A percentile compares a stretch with the other conserved stretches of the same genome.
phyloP scores from a whole-genome alignment of 1,140 invertebrate genomes.

The Pseudomyrmex dendroicus region DNA sequence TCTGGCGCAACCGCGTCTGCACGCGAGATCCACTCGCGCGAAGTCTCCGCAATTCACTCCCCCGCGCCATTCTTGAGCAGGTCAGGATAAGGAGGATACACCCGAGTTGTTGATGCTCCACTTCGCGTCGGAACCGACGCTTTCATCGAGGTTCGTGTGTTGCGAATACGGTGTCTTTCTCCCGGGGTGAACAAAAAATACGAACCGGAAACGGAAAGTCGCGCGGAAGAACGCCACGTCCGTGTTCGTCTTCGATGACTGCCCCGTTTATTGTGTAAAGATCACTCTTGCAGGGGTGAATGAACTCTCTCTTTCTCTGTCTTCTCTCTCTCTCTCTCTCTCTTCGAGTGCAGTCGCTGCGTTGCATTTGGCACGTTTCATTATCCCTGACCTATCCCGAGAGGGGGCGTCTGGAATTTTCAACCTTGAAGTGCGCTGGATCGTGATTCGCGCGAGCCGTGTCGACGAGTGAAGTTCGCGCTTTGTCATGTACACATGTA shows the following conservation, averaged over 20 bases:
- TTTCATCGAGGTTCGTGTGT: slow-evolving; percentile 36
- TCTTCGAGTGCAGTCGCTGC: slow-evolving; percentile 5
- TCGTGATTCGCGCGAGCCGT: slow-evolving; percentile 39
- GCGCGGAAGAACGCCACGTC: background rate
- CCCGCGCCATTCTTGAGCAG: slow-evolving; percentile 14
- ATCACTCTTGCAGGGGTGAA: slow-evolving; percentile 38
- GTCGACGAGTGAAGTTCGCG: slow-evolving; percentile 37
- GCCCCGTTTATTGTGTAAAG: slow-evolving; percentile 11
- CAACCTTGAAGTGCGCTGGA: slow-evolving; percentile 42
- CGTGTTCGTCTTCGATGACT: background rate
- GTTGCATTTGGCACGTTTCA: slow-evolving; percentile 56
- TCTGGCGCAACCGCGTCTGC: slow-evolving; percentile 46
- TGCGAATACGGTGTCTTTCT: background rate
- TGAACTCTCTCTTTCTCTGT: slow-evolving; percentile 7
- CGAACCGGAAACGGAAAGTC: slow-evolving; percentile 20
- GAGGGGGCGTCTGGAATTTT: slow-evolving; percentile 46
- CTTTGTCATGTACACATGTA: too few species aligned
- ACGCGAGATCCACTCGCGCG: slow-evolving; percentile 20
- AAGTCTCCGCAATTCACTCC: background rate
- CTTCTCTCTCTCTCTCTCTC: too few species aligned
- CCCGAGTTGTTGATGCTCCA: slow-evolving; percentile 9
- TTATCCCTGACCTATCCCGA: slow-evolving; percentile 56
- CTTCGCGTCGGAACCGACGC: background rate
- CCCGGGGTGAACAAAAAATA: background rate
- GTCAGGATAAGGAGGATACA: slow-evolving; percentile 8